Percentiles rank a stretch among this genome's conserved stretches.
Evolutionary conservation across 2,888 invertebrate genomes (phyloP).

Genomic region (Pachymerium ferrugineum): DNA sequence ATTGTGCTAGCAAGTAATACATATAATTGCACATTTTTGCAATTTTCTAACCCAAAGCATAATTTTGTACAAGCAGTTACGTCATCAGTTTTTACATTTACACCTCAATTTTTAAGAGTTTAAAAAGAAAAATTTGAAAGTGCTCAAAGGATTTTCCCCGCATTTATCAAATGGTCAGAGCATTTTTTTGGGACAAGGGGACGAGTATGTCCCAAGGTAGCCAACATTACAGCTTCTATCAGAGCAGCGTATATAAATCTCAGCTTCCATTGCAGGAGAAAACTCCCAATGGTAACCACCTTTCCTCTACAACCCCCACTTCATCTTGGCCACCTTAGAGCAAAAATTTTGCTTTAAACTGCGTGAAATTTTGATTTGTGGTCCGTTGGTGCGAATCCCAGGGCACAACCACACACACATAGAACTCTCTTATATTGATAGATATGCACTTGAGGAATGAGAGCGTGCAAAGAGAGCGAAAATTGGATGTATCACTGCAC

Average conservation of each 20-base stretch:
- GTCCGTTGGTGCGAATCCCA: slow-evolving; percentile 17
- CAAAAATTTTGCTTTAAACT: slow-evolving; percentile 30
- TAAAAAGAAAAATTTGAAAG: background rate
- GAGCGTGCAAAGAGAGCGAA: background rate
- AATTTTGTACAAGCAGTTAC: no score
- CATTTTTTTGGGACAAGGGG: slow-evolving; percentile 16
- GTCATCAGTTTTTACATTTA: no score
- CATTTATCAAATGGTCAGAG: background rate
- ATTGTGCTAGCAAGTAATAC: no score
- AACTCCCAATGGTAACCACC: slow-evolving; percentile 7
- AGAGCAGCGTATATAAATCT: slow-evolving; percentile 19
- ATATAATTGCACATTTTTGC: no score
- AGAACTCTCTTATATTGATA: background rate
- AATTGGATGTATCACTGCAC: slow-evolving; percentile 5
- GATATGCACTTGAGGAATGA: slow-evolving; percentile 21
- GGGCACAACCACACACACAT: background rate
- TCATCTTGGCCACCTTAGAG: background rate
- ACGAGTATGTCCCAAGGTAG: background rate
- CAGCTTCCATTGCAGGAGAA: background rate
- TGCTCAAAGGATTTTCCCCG: background rate
- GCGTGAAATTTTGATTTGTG: slow-evolving; percentile 32
- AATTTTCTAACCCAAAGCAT: no score
- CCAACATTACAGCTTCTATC: slow-evolving; percentile 24
- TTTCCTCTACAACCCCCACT: background rate
- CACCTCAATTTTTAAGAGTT: no score